Conservation (phyloP, 1,140 invertebrate species). For the Monochamus saltuarius region DNA sequence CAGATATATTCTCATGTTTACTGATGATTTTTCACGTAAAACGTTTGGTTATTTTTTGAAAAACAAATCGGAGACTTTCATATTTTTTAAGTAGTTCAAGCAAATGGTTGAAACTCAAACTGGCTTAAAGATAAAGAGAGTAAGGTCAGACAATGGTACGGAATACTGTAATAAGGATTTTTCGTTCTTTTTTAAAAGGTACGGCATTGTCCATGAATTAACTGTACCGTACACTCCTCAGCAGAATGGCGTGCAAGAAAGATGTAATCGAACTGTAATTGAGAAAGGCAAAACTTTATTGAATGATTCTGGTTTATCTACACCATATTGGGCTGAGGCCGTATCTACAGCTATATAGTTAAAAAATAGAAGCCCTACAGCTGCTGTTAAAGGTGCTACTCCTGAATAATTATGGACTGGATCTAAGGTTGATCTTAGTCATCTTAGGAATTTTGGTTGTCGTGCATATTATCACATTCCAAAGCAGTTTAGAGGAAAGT, state of each 20-base stretch:
- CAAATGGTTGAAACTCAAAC: constrained; percentile 1
- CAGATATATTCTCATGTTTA: no score
- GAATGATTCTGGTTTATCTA: no score
- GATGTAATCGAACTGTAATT: background rate
- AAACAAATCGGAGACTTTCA: no score
- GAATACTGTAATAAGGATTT: background rate
- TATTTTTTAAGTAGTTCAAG: no score
- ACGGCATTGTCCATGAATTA: background rate
- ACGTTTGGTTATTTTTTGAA: no score
- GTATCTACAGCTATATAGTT: background rate
- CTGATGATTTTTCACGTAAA: no score
- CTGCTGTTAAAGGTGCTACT: background rate
- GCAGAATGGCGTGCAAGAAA: background rate
- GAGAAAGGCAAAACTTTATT: no score
- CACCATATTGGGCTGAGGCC: constrained; percentile 13
- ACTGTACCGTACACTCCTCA: background rate
- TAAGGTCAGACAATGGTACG: background rate
- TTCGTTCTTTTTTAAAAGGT: background rate
- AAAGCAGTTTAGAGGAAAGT: no score
- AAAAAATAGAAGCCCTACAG: constrained; percentile 4
- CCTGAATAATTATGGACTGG: constrained; percentile 12
- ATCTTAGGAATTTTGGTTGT: constrained; percentile 4
- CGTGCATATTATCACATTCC: no score
- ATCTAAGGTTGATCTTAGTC: constrained; percentile 5
- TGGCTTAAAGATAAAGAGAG: background rate